Evolutionary conservation across 1,140 invertebrate species (phyloP).

Genomic region (Ylistrum balloti): DNA sequence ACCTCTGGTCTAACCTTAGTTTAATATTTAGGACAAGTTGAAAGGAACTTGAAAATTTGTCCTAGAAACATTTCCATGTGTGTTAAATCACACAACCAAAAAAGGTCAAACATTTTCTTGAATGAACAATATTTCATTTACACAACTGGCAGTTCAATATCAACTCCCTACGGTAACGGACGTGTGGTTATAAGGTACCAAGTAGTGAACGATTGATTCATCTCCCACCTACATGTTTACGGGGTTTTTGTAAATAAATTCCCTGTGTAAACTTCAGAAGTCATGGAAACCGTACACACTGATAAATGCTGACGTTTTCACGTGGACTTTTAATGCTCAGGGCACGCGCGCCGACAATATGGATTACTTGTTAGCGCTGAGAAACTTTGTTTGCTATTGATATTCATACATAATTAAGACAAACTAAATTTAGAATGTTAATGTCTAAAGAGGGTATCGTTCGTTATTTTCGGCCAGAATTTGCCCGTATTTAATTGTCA

Average conservation of each 20-base stretch:
- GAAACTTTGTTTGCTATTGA: not conserved
- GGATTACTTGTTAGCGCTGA: not conserved
- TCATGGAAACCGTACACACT: not conserved
- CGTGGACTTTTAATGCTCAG: not conserved
- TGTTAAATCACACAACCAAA: too few species aligned
- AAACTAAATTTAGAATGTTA: not conserved
- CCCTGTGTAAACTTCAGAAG: not conserved
- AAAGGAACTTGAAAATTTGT: too few species aligned
- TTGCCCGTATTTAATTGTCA: not conserved
- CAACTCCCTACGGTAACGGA: not conserved
- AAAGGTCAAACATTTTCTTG: not conserved
- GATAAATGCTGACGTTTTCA: not conserved
- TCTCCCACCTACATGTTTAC: not conserved
- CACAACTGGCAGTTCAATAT: not conserved
- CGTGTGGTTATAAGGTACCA: not conserved
- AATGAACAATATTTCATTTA: not conserved
- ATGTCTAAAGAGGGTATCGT: not conserved
- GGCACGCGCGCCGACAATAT: not conserved
- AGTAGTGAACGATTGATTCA: not conserved
- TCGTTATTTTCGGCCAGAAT: conserved; percentile 4
- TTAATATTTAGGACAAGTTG: too few species aligned
- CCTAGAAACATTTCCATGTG: not conserved
- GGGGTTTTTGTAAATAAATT: not conserved
- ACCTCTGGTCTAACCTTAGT: too few species aligned
- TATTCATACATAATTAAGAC: not conserved